Base-by-base conservation (phyloP, 2,888 invertebrate species). In the Neocrepidodera transversa region DNA sequence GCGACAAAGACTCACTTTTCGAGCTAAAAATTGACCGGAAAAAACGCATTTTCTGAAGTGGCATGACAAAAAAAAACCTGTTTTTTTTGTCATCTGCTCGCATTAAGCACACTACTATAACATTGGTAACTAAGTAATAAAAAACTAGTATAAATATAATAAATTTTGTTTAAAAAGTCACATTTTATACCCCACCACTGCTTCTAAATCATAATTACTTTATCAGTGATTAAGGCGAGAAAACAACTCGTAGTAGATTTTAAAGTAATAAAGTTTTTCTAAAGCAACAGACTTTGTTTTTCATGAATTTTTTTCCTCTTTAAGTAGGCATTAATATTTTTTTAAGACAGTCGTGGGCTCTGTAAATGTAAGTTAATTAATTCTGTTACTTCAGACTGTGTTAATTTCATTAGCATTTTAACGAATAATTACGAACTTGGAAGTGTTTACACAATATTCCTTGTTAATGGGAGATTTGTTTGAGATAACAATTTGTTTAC, bases 371-470 rank as follows among this genome's bases (percentile, higher is more conserved):
- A 53, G 59, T 51, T 62, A 63, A 67, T 66, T 64, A 63, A 63
- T 66, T 60, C 61, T 47, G 51, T 50, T 60, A 48, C 58, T 52
- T 32, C 43, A 49, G 57, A 58, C 53, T 50, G 67, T 66, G 64
- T 69, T 71, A 67, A 70, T 70, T 66, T 68, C 63, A 67, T 69
- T 69, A 68, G 63, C 64, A 67, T 66, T 70, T 68, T 60, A 67
- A 66, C 63, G 61, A 62, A 58, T 70, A 68, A 69, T 71, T 66
- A 63, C 40, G 5, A 35, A 53, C 58, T 52, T 60, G 68, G 64
- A 66, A 66, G 58, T 69, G 65, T 66, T 67, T 68, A 64, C 64
- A 65, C 61, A 66, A 62, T 61, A 56, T 60, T 58, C 49, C 49
- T 43, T 32, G 59, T 64, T 61, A 68, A 62, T 54, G 59, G 61